These are phyloP conservation scores for Pandion haliaetus DNA, from an alignment of 2,113 vertebrate species.

Conservation along the genomic window DNA sequence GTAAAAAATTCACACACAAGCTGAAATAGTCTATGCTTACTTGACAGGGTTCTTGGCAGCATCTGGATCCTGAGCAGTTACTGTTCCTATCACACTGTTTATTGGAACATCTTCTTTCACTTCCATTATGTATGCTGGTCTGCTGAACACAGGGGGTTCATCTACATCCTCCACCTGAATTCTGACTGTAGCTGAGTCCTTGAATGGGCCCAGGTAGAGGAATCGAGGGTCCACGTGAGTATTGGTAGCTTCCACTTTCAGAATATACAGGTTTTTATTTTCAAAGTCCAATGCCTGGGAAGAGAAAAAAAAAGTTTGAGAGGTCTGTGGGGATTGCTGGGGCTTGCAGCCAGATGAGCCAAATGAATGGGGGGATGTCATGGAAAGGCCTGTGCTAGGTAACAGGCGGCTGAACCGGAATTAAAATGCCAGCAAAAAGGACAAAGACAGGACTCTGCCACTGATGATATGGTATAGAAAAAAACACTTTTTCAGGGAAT, in stretches of 20 bases:
- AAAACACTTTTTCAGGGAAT: neutral
- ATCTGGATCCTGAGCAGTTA: conserved; percentile 90
- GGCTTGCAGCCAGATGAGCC: neutral
- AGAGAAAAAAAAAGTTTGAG: neutral
- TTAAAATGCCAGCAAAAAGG: neutral
- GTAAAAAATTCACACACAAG: neutral
- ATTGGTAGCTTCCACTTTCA: conserved; percentile 92
- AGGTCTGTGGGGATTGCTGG: neutral
- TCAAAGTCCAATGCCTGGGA: conserved; percentile 89
- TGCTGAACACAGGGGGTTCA: conserved; percentile 89
- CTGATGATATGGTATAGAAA: neutral
- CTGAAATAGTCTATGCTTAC: conserved; percentile 73
- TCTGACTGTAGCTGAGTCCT: conserved; percentile 86
- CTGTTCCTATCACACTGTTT: conserved; percentile 80
- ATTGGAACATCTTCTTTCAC: conserved; percentile 85
- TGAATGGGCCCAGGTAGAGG: conserved; percentile 86
- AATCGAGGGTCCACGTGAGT: conserved; percentile 83
- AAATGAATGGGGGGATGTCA: neutral
- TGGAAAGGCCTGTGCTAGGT: neutral
- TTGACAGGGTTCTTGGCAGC: conserved; percentile 84
- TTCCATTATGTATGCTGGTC: conserved; percentile 85
- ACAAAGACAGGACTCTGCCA: neutral
- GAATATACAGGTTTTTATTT: conserved; percentile 84
- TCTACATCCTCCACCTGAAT: conserved; percentile 90
- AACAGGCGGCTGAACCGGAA: neutral